Evolutionary conservation across 1,140 invertebrate genomes (phyloP), one percentile per base, ranked within the genome.

Genomic region (Drosophila azteca): DNA sequence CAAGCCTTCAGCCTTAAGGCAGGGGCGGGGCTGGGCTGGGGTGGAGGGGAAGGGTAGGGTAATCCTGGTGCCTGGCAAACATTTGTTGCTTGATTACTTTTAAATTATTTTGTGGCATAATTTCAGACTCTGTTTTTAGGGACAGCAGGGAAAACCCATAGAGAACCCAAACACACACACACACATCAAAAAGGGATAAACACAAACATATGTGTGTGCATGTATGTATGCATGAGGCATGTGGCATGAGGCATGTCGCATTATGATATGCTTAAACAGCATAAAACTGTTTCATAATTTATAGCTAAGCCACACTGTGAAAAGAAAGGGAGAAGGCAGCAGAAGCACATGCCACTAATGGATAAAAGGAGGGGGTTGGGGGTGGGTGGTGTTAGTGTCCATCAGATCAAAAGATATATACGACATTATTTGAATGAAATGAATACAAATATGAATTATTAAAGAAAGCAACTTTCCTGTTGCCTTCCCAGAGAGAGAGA

Each of bases 101-200:
- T 90, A 90, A 90, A 90, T 90, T 89, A 90, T 90, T 90, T 90
- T 90, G 89, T 85, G 84, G 87, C 87, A 89, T 89, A 73, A 82
- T 90, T 90, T 90, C 65, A 69, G 68, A 35, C 31, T 11, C 31
- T 9, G 31, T 35, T 35, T 11, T 48, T n/a, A n/a, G n/a, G n/a
- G n/a, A n/a, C n/a, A n/a, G n/a, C 44, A 66, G 22, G 63, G 53
- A 74, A 51, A 45, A 48, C 17, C 9, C 31, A 61, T 9, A 59
- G 60, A 22, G 15, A 57, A 43, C 44, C 64, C 64, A 45, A 70
- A 69, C 61, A 70, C 63, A 74, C 73, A 4, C 5, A 4, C 24
- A 46, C 51, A 6, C 29, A 51, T 57, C 65, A 58, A 71, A 68
- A 66, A 44, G 58, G 54, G 13, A 20, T 9, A 48, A 13, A 9